Base-by-base conservation (phyloP, 2,888 invertebrate genomes). In the Plemyria rubiginata region DNA sequence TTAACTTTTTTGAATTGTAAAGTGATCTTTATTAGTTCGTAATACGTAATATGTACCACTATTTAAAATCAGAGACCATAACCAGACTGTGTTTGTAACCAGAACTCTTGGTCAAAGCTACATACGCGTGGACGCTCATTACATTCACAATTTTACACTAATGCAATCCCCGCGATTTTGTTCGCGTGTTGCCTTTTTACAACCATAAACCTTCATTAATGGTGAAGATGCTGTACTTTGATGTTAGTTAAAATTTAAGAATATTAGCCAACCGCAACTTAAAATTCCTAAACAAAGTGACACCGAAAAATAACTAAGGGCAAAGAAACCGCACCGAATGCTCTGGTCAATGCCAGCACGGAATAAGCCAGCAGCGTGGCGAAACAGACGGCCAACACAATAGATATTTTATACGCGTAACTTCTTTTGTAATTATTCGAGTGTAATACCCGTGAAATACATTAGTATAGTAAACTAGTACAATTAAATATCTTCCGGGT, bases 401-500 rank as follows among this genome's bases (percentile, higher is more conserved):
- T 71, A 66, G 60, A 61, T 16, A 69, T 72, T 70, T 68, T 65
- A 60, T 65, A 60, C 52, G 61, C 53, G 41, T 41, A 52, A 54
- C 54, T 60, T 51, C 54, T 63, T 48, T 48, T 60, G 70, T 76
- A 75, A 76, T 76, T 73, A 73, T 67, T 66, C 60, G 63, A 66
- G 54, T 70, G 78, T 79, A 45, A 16, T 45, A 45, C 16, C 45
- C 45, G 16, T 16, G 45, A 45, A 45, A 45, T 15, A 45, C 45
- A 41, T 41, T 13, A 13, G 41, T 41, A 41, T 40, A 12, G n/a
- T 40, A 43, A 43, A 43, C 6, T 41, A n/a, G 43, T 43, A 43
- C 15, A 82, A 73, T 69, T 67, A 78, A 45, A 60, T 56, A 45
- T 50, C 78, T 87, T 87, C 87, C 87, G 84, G 81, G 77, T 83